phyloP scores from a whole-genome alignment of 1,140 invertebrate species.

The Tyrophagus putrescentiae region DNA sequence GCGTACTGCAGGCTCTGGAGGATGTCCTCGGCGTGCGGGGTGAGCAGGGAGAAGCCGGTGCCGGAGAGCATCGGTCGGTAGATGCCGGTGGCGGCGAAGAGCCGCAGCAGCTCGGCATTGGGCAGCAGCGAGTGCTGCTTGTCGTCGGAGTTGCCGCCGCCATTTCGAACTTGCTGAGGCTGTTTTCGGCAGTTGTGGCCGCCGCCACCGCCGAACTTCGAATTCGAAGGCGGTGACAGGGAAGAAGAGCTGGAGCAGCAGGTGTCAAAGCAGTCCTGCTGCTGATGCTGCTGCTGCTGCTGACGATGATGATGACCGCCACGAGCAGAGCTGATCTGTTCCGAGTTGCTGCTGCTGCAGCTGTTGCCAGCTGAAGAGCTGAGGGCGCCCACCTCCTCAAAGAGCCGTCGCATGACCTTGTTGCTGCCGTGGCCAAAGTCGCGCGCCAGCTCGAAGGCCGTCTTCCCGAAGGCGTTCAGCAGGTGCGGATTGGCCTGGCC shows the following conservation, averaged over 20 bases:
- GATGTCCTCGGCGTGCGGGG: too few species aligned
- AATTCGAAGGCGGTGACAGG: neutral
- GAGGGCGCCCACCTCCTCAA: neutral
- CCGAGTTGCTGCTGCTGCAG: too few species aligned
- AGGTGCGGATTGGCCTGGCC: neutral
- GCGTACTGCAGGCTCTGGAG: too few species aligned
- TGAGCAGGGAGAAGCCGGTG: neutral
- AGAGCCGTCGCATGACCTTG: constrained; percentile 2
- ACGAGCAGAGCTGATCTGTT: neutral
- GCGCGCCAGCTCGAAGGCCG: neutral
- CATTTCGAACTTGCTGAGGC: neutral
- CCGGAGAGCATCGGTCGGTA: neutral
- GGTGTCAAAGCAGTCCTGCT: neutral
- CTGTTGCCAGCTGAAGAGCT: neutral
- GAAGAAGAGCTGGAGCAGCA: neutral
- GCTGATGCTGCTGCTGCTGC: neutral
- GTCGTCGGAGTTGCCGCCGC: neutral
- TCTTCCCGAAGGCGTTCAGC: neutral
- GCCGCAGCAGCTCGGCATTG: neutral
- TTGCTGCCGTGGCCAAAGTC: constrained; percentile 13
- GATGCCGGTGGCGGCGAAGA: neutral
- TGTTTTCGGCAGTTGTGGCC: neutral
- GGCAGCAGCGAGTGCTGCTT: neutral
- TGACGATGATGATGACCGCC: neutral
- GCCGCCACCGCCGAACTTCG: neutral